Conservation (phyloP, 2,113 vertebrate species). For the Abramis brama region DNA sequence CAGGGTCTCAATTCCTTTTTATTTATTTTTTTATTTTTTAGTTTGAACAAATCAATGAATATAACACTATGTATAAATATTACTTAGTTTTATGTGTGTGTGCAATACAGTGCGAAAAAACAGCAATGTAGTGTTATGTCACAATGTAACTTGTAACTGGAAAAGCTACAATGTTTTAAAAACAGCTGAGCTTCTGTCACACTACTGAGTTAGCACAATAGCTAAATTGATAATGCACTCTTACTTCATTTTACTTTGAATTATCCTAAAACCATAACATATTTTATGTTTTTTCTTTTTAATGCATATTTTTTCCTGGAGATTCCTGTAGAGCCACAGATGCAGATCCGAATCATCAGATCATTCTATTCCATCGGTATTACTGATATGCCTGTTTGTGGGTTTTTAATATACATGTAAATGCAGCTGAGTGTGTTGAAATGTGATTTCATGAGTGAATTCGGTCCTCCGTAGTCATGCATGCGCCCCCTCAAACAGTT, state of each 20-base stretch:
- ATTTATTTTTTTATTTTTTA: too few relatives aligned
- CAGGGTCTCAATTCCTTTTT: neutral
- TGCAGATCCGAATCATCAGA: constrained; percentile 40
- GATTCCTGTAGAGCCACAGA: constrained; percentile 43
- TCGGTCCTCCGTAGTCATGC: constrained; percentile 36
- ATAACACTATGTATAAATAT: neutral
- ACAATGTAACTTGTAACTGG: neutral
- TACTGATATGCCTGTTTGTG: constrained; percentile 50
- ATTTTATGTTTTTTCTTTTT: neutral
- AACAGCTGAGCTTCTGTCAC: neutral
- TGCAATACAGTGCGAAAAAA: neutral
- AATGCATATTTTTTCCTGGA: neutral
- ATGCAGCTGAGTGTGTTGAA: constrained; percentile 53
- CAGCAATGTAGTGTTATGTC: neutral
- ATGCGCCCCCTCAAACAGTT: constrained; percentile 30
- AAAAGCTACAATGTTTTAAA: neutral
- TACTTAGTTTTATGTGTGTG: neutral
- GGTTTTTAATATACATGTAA: constrained; percentile 60
- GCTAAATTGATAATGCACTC: neutral
- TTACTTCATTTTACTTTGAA: neutral
- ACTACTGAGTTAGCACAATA: neutral
- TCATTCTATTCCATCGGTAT: constrained; percentile 34
- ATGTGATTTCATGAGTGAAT: constrained; percentile 58
- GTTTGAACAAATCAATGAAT: neutral
- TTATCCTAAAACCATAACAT: constrained; percentile 4